Evolutionary conservation across 1,140 invertebrate species (phyloP).

Genomic region (Probaryconus sp.): DNA sequence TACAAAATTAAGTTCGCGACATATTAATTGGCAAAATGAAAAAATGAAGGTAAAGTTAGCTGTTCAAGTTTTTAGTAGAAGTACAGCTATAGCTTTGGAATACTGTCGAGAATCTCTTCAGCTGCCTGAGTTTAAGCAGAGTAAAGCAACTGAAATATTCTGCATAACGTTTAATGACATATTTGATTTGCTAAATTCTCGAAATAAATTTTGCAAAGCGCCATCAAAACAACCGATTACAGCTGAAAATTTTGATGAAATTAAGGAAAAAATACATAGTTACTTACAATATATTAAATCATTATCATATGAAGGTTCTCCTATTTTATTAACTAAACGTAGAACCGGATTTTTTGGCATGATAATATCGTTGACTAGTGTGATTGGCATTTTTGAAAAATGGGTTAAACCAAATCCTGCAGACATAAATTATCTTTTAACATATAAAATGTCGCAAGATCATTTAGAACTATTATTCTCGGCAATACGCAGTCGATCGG

Average conservation of each 20-base stretch:
- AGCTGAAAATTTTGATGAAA: constrained; percentile 3
- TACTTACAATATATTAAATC: not conserved
- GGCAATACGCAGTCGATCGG: constrained; percentile 19
- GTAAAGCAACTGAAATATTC: constrained; percentile 58
- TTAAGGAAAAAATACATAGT: not conserved
- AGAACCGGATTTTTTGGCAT: constrained; percentile 63
- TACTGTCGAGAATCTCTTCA: constrained; percentile 57
- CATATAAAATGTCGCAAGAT: constrained; percentile 54
- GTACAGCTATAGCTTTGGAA: constrained; percentile 55
- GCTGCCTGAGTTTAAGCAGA: constrained; percentile 51
- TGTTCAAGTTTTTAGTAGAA: constrained; percentile 65
- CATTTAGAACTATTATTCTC: constrained; percentile 48
- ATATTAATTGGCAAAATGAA: constrained; percentile 59
- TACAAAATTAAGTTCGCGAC: constrained; percentile 62
- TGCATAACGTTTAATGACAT: constrained; percentile 17
- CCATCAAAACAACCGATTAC: constrained; percentile 35
- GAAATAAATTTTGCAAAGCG: constrained; percentile 30
- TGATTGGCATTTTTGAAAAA: constrained; percentile 28
- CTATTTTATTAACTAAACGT: constrained; percentile 16
- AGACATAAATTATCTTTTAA: constrained; percentile 15
- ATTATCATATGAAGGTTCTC: not conserved
- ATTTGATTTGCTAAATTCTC: not conserved
- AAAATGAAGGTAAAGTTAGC: constrained; percentile 69
- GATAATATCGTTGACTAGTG: constrained; percentile 43
- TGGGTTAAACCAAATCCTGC: constrained; percentile 2